These are phyloP conservation scores for Cataglyphis livida DNA, from an alignment of 2,888 invertebrate genomes.

Conservation along the genomic window DNA sequence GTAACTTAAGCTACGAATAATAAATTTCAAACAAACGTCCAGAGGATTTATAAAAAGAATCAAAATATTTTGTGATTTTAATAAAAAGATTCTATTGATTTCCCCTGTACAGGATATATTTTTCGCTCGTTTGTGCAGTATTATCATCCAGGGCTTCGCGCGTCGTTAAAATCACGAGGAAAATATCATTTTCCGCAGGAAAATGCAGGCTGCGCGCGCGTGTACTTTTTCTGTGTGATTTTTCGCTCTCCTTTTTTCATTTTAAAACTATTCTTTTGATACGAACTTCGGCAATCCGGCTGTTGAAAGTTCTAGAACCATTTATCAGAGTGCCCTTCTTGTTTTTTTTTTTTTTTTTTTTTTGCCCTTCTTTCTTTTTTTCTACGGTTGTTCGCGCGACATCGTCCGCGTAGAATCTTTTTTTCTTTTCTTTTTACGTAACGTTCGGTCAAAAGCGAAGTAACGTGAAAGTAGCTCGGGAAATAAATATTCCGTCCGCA, in stretches of 20 bases:
- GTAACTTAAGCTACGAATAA: background rate
- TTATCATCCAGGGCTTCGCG: background rate
- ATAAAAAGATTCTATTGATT: background rate
- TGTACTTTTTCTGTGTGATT: slow-evolving; percentile 27
- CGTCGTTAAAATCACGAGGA: slow-evolving; percentile 38
- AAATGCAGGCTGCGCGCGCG: slow-evolving; percentile 7
- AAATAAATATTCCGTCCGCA: slow-evolving; percentile 50
- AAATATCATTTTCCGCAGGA: slow-evolving; percentile 42
- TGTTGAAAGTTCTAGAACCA: slow-evolving; percentile 48
- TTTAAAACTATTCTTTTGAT: slow-evolving; percentile 55
- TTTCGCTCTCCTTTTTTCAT: slow-evolving; percentile 37
- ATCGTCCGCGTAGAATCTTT: slow-evolving; percentile 30
- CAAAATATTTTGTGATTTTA: background rate
- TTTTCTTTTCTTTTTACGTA: slow-evolving; percentile 31
- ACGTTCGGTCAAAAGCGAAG: slow-evolving; percentile 48
- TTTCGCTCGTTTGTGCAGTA: background rate
- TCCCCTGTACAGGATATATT: background rate
- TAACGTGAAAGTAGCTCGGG: slow-evolving; percentile 54
- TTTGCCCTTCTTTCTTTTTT: background rate
- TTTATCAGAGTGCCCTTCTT: slow-evolving; percentile 41
- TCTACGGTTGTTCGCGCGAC: slow-evolving; percentile 36
- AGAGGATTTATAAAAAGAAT: background rate
- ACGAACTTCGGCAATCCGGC: slow-evolving; percentile 50
- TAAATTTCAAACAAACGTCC: background rate
- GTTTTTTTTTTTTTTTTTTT: slow-evolving; percentile 22